These are phyloP conservation scores for Thaleichthys pacificus DNA, from an alignment of 2,797 vertebrate species.

Conservation along the genomic window DNA sequence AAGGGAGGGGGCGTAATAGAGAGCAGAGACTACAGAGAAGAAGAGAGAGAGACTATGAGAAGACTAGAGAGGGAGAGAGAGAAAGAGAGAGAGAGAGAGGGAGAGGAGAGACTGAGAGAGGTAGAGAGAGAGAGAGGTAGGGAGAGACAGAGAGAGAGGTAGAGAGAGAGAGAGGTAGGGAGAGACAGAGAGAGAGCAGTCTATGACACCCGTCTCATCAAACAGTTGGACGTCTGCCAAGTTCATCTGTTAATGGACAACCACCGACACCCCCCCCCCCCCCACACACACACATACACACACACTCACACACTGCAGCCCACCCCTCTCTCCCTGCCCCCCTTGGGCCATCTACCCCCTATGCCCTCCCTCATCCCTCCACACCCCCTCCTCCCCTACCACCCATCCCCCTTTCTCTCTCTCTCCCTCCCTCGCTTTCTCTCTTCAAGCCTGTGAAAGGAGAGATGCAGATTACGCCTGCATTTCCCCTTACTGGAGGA, in stretches of 20 bases:
- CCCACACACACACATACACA: constrained; percentile 33
- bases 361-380: constrained; percentile 3
- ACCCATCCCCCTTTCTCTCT: neutral
- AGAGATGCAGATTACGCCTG: constrained; percentile 90
- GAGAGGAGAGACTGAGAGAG: no score
- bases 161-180: constrained; percentile 16
- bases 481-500: constrained; percentile 88
- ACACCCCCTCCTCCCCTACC: neutral
- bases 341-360: constrained; percentile 13
- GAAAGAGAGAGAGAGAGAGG: constrained; percentile 11
- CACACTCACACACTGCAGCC: neutral
- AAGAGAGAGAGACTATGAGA: neutral
- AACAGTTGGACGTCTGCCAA: constrained; percentile 90
- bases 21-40: neutral
- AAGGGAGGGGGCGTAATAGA: neutral
- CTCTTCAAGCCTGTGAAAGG: constrained; percentile 68
- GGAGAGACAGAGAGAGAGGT: constrained; percentile 43
- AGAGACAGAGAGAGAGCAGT: constrained; percentile 18
- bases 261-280: constrained; percentile 69
- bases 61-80: constrained; percentile 26
- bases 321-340: neutral
- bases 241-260: constrained; percentile 99
- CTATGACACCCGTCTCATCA: constrained; percentile 89
- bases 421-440: constrained; percentile 8
- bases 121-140: constrained; percentile 67